phyloP scores from a whole-genome alignment of 2,113 vertebrate genomes.

The Tiliqua scincoides region DNA sequence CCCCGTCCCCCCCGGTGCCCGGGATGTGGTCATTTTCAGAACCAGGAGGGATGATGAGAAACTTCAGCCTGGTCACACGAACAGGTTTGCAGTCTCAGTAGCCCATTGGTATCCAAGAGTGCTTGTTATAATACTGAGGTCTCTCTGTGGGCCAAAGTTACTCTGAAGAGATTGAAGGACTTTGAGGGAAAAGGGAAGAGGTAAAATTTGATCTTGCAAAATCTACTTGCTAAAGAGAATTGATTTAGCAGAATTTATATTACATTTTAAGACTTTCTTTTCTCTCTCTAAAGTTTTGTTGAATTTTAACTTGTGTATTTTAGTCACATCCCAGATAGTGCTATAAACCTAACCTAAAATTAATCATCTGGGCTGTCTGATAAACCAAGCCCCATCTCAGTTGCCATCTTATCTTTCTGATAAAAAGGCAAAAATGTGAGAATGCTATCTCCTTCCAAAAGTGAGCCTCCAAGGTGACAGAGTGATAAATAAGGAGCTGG shows the following conservation, averaged over 20 bases:
- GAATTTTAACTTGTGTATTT: conserved; percentile 13
- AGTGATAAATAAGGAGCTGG: conserved; percentile 27
- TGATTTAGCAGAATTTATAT: not conserved
- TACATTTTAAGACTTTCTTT: not conserved
- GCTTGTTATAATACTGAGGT: not conserved
- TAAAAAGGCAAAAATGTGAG: conserved; percentile 3
- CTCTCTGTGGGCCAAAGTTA: not conserved
- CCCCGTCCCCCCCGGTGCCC: too few relatives aligned
- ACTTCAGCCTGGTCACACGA: not conserved
- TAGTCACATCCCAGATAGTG: conserved; percentile 4
- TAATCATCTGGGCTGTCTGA: not conserved
- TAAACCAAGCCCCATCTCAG: conserved; percentile 9
- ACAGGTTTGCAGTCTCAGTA: not conserved
- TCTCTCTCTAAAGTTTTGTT: not conserved
- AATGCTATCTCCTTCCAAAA: conserved; percentile 39
- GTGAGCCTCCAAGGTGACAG: conserved; percentile 36
- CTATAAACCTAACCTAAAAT: conserved; percentile 16
- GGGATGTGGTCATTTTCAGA: not conserved
- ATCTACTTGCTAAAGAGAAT: not conserved
- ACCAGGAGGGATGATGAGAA: not conserved
- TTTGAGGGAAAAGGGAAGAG: not conserved
- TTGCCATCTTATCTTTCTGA: conserved; percentile 15
- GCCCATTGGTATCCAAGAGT: not conserved
- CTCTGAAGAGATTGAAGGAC: not conserved
- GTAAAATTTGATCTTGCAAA: not conserved